Evolutionary conservation across 2,113 vertebrate genomes (phyloP).

Genomic region (Callaeas wilsoni): DNA sequence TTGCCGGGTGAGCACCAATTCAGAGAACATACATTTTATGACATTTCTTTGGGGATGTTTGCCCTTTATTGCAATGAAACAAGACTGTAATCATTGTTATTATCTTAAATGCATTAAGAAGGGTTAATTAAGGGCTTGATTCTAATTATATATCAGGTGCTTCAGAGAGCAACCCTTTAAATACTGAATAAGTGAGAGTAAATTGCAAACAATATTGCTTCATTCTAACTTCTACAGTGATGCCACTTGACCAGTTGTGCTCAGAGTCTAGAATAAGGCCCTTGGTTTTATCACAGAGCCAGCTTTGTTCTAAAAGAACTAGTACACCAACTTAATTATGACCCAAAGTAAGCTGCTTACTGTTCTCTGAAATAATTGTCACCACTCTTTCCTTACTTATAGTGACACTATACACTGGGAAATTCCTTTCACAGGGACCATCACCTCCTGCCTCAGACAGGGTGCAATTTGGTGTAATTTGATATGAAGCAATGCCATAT

Average conservation of each 20-base stretch:
- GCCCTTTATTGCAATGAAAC: background rate
- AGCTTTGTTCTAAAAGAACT: background rate
- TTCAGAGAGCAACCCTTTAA: background rate
- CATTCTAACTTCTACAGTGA: background rate
- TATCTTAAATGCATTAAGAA: background rate
- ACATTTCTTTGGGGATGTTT: background rate
- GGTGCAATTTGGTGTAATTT: background rate
- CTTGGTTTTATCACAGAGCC: background rate
- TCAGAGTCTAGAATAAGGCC: background rate
- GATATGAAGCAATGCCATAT: background rate
- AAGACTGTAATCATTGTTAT: background rate
- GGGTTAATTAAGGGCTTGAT: background rate
- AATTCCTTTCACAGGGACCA: background rate
- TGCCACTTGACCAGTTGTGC: background rate
- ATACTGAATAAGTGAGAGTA: background rate
- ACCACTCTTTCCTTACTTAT: background rate
- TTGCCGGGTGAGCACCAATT: background rate
- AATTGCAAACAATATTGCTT: background rate
- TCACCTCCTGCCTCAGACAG: background rate
- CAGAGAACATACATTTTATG: background rate
- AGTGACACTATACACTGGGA: background rate
- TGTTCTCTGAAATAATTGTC: background rate
- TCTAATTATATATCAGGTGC: background rate
- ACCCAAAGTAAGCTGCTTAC: background rate
- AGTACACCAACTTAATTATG: background rate